phyloP scores from a whole-genome alignment of 2,888 invertebrate species.

The Diplazon laetatorius region DNA sequence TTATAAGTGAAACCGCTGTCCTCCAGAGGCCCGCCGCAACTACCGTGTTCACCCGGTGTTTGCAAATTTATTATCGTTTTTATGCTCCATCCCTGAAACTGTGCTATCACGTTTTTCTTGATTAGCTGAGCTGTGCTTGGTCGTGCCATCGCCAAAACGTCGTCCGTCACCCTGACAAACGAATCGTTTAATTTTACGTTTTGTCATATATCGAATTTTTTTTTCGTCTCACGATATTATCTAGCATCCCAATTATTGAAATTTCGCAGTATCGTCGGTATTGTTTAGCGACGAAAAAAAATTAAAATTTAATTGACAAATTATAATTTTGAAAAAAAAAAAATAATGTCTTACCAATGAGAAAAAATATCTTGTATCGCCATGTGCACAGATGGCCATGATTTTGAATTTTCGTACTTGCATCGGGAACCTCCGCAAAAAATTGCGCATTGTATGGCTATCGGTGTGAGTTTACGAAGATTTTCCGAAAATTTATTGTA shows the following conservation, averaged over 20 bases:
- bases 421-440: constrained; percentile 93
- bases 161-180: constrained; percentile 91
- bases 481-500: constrained; percentile 83
- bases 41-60: constrained; percentile 92
- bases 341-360: constrained; percentile 87
- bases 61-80: constrained; percentile 94
- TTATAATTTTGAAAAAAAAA: neutral
- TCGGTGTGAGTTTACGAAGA: constrained; percentile 86
- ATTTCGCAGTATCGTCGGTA: no score
- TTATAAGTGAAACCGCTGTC: constrained; percentile 93
- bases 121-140: constrained; percentile 90
- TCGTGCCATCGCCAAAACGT: constrained; percentile 94
- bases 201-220: no score
- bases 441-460: constrained; percentile 89
- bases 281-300: no score
- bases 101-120: constrained; percentile 90
- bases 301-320: no score
- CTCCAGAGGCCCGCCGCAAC: constrained; percentile 91
- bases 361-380: constrained; percentile 93
- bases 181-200: constrained; percentile 31
- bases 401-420: constrained; percentile 89
- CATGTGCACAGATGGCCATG: constrained; percentile 85
- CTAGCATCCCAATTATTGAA: no score
- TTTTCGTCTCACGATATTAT: no score
- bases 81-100: constrained; percentile 91